Percentiles rank a stretch among this genome's conserved stretches.
These are phyloP conservation scores for Trachops cirrhosus DNA, from an alignment of 2,797 vertebrate genomes.

Conservation along the genomic window DNA sequence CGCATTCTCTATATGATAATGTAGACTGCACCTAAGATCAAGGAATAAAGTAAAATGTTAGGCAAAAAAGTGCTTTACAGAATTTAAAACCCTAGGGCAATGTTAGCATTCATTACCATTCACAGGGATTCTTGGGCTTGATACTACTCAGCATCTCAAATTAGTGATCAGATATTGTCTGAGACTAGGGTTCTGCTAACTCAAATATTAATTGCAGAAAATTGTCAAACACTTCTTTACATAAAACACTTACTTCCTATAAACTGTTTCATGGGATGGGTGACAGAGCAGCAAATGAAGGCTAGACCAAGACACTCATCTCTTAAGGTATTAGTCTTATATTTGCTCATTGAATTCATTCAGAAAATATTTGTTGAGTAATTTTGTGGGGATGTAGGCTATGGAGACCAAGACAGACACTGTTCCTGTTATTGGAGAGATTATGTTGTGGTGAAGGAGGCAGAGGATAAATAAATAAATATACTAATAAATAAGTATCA, in stretches of 20 bases:
- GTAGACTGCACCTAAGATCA: background rate
- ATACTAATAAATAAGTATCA: background rate
- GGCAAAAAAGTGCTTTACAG: background rate
- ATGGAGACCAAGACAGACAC: background rate
- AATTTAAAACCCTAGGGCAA: background rate
- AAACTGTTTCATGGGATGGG: background rate
- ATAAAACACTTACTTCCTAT: background rate
- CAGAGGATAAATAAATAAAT: background rate
- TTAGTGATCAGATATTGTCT: background rate
- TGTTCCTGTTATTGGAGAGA: rapidly evolving
- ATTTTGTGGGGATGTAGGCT: background rate
- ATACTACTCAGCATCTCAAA: background rate
- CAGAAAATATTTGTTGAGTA: background rate
- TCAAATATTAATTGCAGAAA: background rate
- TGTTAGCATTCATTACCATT: background rate
- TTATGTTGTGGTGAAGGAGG: background rate
- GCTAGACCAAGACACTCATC: background rate
- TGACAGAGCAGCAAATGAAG: background rate
- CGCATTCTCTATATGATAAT: background rate
- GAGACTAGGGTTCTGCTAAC: background rate
- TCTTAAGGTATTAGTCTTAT: background rate
- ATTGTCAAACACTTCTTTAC: background rate
- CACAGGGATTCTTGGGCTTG: background rate
- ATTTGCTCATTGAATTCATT: background rate
- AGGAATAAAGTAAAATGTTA: background rate